Evolutionary conservation across 2,797 vertebrate species (phyloP).

Genomic region (Oryzias sinensis): DNA sequence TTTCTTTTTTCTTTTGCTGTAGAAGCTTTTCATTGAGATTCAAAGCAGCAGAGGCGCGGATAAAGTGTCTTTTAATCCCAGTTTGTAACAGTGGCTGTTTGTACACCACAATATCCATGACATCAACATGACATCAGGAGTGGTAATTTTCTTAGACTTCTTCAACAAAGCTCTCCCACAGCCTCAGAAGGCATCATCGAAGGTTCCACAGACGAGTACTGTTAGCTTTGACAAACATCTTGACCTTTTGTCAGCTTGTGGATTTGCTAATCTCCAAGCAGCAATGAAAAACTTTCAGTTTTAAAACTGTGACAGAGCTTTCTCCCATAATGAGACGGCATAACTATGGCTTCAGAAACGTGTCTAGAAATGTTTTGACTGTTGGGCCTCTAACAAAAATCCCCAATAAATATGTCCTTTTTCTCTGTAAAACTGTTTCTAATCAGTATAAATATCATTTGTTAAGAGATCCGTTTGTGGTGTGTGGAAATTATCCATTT

Average conservation of each 20-base stretch:
- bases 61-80: constrained; percentile 7
- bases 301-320: neutral
- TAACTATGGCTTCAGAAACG: neutral
- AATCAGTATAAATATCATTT: constrained; percentile 44
- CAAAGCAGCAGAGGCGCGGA: constrained; percentile 6
- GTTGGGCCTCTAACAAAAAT: neutral
- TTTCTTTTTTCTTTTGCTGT: too few relatives aligned
- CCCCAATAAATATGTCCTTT: constrained; percentile 12
- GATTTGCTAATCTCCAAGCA: neutral
- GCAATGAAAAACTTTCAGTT: constrained; percentile 3
- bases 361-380: neutral
- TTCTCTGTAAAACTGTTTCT: constrained; percentile 19
- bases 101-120: constrained; percentile 30
- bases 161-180: constrained; percentile 33
- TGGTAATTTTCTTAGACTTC: constrained; percentile 22
- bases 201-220: constrained; percentile 5
- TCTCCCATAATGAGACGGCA: neutral
- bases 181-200: constrained; percentile 13
- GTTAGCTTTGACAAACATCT: constrained; percentile 2
- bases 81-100: constrained; percentile 26
- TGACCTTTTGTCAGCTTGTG: constrained; percentile 3
- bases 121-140: constrained; percentile 26
- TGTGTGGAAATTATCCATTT: constrained; percentile 50
- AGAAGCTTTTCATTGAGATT: neutral
- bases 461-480: constrained; percentile 36